phyloP scores from a whole-genome alignment of 2,113 vertebrate genomes.

The Typhlomys cinereus region DNA sequence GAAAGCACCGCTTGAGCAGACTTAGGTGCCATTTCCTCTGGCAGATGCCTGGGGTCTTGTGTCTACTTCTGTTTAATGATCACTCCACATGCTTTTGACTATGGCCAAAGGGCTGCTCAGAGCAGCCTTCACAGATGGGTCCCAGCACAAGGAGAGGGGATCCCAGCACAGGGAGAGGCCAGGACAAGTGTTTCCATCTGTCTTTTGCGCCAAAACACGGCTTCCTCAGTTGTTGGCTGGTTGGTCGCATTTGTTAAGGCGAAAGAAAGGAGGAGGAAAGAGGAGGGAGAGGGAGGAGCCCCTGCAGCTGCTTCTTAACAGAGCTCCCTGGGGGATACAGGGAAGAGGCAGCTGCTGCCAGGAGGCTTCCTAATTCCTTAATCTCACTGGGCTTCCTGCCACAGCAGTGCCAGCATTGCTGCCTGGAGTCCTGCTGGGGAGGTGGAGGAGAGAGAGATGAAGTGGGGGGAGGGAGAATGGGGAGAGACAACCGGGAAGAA shows the following conservation, averaged over 20 bases:
- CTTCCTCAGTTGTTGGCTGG: not conserved
- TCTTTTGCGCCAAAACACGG: not conserved
- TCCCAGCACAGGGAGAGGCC: rapidly evolving
- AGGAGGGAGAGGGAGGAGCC: rapidly evolving
- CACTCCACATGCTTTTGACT: not conserved
- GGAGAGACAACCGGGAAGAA: not conserved
- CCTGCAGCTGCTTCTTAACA: not conserved
- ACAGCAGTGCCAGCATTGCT: not conserved
- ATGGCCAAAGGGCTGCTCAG: not conserved
- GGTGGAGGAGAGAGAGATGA: too few relatives aligned
- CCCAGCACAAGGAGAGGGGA: not conserved
- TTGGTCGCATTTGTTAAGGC: not conserved
- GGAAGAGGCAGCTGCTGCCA: constrained; percentile 18
- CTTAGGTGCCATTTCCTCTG: constrained; percentile 47
- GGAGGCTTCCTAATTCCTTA: not conserved
- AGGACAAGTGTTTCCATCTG: not conserved
- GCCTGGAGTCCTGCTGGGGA: not conserved
- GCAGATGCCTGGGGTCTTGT: not conserved
- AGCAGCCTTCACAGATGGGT: not conserved
- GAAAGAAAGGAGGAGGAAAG: not conserved
- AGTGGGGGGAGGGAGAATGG: too few relatives aligned
- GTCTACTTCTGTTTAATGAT: constrained; percentile 49
- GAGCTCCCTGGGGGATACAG: rapidly evolving
- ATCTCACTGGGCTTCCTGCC: not conserved
- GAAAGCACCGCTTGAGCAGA: constrained; percentile 52